Evolutionary conservation across 2,888 invertebrate genomes (phyloP), one percentile per base, ranked within the genome.

Genomic region (Apeira syringaria): DNA sequence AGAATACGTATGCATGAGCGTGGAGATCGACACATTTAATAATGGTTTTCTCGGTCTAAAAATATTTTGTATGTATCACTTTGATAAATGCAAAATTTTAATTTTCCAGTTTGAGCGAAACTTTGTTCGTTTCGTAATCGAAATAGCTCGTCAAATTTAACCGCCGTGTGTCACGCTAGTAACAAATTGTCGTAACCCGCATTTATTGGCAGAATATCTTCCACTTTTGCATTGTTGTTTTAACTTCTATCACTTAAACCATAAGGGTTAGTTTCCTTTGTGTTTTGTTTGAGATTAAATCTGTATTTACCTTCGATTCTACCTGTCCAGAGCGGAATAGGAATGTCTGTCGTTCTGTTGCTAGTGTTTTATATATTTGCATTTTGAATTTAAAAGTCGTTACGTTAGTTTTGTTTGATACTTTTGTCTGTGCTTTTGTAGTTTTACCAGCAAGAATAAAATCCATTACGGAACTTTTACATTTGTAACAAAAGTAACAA

Each of bases 161-260:
- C 59, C 34, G 30, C 66, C 33, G 66, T 75, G 45, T 73, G 68
- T 74, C 64, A 48, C 60, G 30, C 30, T 43, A 56, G 57, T 69
- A 64, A 76, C 76, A 75, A 75, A 76, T 76, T 70, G 71, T 68
- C 64, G 68, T 64, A 61, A 67, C 71, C 66, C 64, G 62, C 68
- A 64, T 66, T 64, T 74, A 76, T 76, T 71, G 75, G 74, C 69
- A 68, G 53, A 53, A 62, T 66, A 64, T 66, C 58, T 62, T 51
- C 12, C 17, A 20, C 28, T 29, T 35, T 6, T 42, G 29, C 42
- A 41, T 42, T 39, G 22, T 13, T 47, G 35, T 56, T 44, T 15
- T 32, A 31, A 50, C 57, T 46, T 35, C 63, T 53, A 30, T 15
- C 1, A 3, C 2, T 5, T 1, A n/a, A 1, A 20, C 43, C 56